A percentile compares a stretch with the other conserved stretches of the same genome.
Conservation (phyloP, 1,140 invertebrate genomes). For the Armadillidium nasatum region DNA sequence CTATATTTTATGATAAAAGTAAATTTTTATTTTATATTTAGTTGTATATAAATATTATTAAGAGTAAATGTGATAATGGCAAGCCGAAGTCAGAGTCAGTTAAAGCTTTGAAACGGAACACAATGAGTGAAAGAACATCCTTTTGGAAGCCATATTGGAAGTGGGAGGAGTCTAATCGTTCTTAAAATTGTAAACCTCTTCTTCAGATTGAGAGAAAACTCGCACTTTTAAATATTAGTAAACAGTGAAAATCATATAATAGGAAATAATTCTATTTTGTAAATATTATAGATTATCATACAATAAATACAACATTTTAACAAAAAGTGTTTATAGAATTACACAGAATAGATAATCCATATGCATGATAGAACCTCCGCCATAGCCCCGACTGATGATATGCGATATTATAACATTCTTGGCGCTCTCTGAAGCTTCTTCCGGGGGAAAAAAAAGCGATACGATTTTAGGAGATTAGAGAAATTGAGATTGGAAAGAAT, state of each 20-base stretch:
- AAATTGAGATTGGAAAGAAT: constrained; percentile 13
- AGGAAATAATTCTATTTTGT: not conserved
- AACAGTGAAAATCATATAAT: not conserved
- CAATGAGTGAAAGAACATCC: constrained; percentile 1
- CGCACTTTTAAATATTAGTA: not conserved
- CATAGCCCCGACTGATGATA: not conserved
- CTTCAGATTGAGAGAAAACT: not conserved
- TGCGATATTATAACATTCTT: not conserved
- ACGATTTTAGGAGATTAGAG: constrained; percentile 6
- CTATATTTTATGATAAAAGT: not conserved
- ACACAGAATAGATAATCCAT: not conserved
- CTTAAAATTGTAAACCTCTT: not conserved
- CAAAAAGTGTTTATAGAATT: not conserved
- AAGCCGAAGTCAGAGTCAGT: not conserved
- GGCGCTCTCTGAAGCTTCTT: not conserved
- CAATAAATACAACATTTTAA: not conserved
- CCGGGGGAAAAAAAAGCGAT: not conserved
- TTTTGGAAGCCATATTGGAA: constrained; percentile 11
- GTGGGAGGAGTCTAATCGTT: not conserved
- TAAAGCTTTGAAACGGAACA: not conserved
- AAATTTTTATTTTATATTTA: not conserved
- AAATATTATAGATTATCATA: not conserved
- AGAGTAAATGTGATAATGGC: not conserved
- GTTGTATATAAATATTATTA: not conserved
- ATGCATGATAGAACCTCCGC: not conserved